phyloP scores from a whole-genome alignment of 2,888 invertebrate species.

The Aromia moschata region DNA sequence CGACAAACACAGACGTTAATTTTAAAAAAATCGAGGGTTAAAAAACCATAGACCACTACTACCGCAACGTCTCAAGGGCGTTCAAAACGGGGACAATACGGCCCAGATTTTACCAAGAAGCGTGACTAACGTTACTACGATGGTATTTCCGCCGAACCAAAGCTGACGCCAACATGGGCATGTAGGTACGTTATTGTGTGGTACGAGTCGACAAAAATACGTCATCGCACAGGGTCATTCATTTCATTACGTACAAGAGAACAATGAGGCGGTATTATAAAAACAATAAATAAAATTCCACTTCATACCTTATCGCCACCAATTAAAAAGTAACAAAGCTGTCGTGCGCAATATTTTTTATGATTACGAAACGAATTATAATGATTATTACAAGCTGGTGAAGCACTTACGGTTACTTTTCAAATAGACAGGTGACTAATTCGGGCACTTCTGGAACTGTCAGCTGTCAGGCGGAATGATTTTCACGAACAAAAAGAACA shows the following conservation, averaged over 20 bases:
- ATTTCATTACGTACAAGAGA: constrained; percentile 8
- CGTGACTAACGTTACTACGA: constrained; percentile 20
- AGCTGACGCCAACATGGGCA: constrained; percentile 31
- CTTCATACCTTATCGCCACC: constrained; percentile 1
- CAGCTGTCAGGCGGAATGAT: constrained; percentile 18
- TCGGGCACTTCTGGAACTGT: constrained; percentile 17
- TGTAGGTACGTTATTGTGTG: constrained; percentile 10
- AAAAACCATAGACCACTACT: no score
- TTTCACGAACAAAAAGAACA: constrained; percentile 13
- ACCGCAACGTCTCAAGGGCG: constrained; percentile 6
- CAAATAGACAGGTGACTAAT: constrained; percentile 15
- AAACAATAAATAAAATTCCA: constrained; percentile 15
- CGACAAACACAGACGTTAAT: no score
- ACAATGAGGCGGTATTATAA: constrained; percentile 19
- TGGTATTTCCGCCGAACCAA: constrained; percentile 32
- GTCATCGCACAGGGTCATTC: constrained; percentile 24
- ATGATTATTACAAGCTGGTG: background rate
- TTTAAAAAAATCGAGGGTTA: no score
- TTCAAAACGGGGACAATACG: constrained; percentile 14
- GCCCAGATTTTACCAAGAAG: constrained; percentile 18
- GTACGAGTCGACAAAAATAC: constrained; percentile 17
- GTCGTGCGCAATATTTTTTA: constrained; percentile 8
- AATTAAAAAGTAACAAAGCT: constrained; percentile 10
- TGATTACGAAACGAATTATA: constrained; percentile 1
- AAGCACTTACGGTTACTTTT: constrained; percentile 17